phyloP scores from a whole-genome alignment of 1,140 invertebrate species.

The Brachionus rotundiformis region DNA sequence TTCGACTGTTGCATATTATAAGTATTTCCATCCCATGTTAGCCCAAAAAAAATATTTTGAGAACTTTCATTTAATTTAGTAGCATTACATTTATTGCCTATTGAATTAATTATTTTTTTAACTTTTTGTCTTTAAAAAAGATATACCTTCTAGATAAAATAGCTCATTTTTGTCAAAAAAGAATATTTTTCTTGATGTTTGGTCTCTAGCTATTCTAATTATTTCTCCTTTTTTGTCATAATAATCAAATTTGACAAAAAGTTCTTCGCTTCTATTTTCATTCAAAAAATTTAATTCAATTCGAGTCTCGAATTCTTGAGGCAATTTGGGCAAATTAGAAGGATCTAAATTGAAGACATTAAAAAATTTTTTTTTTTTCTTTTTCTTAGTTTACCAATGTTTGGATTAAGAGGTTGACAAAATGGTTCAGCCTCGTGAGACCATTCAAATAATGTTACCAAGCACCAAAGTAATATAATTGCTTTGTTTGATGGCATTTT shows the following conservation, averaged over 20 bases:
- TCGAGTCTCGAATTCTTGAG: conserved; percentile 33
- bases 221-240: conserved; percentile 46
- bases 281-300: conserved; percentile 21
- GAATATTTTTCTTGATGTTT: not conserved
- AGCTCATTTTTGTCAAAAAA: conserved; percentile 45
- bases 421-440: not conserved
- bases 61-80: conserved; percentile 10
- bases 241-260: conserved; percentile 20
- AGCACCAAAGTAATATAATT: not conserved
- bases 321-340: conserved; percentile 24
- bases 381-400: not conserved
- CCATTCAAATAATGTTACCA: not conserved
- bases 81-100: not conserved
- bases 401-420: not conserved
- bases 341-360: conserved; percentile 18
- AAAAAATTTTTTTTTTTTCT: not conserved
- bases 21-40: not conserved
- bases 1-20: conserved; percentile 8
- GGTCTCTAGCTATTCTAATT: conserved; percentile 5
- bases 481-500: not conserved
- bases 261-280: conserved; percentile 15
- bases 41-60: conserved; percentile 22
- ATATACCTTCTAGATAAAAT: conserved; percentile 11
- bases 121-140: not conserved
- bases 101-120: not conserved